Base-by-base conservation (phyloP, 1,140 invertebrate genomes). In the Eubasilissa regina region DNA sequence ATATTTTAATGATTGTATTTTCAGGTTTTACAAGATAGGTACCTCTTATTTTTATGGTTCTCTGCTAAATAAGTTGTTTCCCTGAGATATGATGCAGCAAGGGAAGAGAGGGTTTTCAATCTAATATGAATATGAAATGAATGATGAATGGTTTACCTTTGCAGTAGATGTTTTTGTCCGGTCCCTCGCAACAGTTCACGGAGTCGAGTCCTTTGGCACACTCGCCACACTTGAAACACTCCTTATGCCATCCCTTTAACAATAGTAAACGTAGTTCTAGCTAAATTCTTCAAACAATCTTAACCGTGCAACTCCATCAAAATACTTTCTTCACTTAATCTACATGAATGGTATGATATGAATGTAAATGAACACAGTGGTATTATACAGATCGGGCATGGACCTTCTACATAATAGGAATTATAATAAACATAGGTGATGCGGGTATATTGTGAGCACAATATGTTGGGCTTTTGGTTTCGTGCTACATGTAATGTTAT, bases 131-230 rank as follows among this genome's bases (percentile, higher is more conserved):
- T 15, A 19, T 56, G 74, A n/a, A 62, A 21, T 74, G 53, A 74
- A 43, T 56, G 55, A 35, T 64, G 75, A 68, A 66, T 68, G 21
- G 85, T 91, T 88, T 91, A 97, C 96, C 95, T 96, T 97, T 97
- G 91, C 98, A 99, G 91, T 98, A 99, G 89, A 99, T 96, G 87
- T 98, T 95, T 89, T 96, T 97, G 87, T 99, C 97, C 84, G 98
- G 95, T 85, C 94, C 96, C 89, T 99, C 97, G 87, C 96, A 97
- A 90, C 95, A 95, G 89, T 95, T 97, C 83, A 97, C 95, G 78
- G 97, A 99, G 90, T 99, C 98, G 89, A 99, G 92, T 88, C 96
- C 92, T 91, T 99, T 99, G 85, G 92, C 92, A 91, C 98, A 99
- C 84, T 93, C 93, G 85, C 91, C 95, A 91, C 97, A 98, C 90